Evolutionary conservation across 2,797 vertebrate genomes (phyloP).

Genomic region (Margarornis squamiger): DNA sequence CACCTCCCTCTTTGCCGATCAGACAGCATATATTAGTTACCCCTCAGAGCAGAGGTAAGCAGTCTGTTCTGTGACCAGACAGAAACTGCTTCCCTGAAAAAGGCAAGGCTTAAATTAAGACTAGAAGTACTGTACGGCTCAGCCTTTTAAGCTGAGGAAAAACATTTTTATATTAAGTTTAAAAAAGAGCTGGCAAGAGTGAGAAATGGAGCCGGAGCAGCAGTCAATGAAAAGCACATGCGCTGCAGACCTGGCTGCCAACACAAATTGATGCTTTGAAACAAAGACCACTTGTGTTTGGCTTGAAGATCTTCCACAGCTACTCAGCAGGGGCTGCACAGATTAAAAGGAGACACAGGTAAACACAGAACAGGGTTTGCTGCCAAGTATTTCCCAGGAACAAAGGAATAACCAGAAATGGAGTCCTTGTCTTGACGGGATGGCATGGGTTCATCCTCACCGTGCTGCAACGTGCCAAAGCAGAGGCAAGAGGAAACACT

Average conservation of each 20-base stretch:
- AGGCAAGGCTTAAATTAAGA: slow-evolving; percentile 14
- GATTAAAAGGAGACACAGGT: slow-evolving; percentile 39
- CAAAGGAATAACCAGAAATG: slow-evolving; percentile 1
- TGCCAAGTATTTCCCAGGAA: slow-evolving; percentile 5
- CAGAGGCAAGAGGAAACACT: background rate
- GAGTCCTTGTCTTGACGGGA: background rate
- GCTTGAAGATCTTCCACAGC: slow-evolving; percentile 33
- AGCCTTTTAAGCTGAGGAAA: slow-evolving; percentile 29
- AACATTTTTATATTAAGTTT: slow-evolving; percentile 24
- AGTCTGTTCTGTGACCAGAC: background rate
- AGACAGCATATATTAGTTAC: background rate
- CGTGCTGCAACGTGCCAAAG: rapidly evolving
- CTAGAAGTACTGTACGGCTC: background rate
- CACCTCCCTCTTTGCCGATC: background rate
- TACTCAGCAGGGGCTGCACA: background rate
- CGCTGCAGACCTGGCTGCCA: slow-evolving; percentile 49
- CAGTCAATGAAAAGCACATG: slow-evolving; percentile 68
- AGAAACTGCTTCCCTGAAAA: background rate
- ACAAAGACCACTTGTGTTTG: slow-evolving; percentile 62
- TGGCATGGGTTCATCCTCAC: background rate
- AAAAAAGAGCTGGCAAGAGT: background rate
- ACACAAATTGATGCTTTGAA: slow-evolving; percentile 57
- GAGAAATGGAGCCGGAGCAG: background rate
- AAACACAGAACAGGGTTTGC: background rate
- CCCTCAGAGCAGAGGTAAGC: background rate